Base-by-base conservation (phyloP, 2,888 invertebrate genomes). In the Dolichomitus sp. region DNA sequence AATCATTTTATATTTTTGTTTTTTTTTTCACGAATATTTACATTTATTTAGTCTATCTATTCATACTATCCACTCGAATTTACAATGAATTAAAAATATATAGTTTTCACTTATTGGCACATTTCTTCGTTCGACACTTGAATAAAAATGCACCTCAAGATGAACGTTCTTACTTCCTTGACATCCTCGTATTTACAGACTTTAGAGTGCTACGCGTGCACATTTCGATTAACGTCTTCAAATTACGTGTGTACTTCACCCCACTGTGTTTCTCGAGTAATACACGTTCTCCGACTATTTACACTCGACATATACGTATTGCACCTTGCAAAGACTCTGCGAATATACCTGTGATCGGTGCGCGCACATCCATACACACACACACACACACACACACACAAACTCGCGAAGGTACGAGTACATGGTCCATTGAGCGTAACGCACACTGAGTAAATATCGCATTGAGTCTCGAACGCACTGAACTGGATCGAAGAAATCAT, bases 271-370 rank as follows among this genome's bases (percentile, higher is more conserved):
- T 76, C 70, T 78, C 79, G 78, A 77, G 73, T 80, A 76, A 81
- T 42, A 61, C 83, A 82, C 84, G 84, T 85, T 80, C 81, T 77
- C 74, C 77, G 61, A 83, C 87, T 90, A 90, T 90, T 86, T 88
- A 88, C 89, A 89, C 87, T 85, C 85, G 75, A 85, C 87, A 87
- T 85, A 80, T 84, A 80, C 76, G 83, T 87, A 87, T 86, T 87
- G 87, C 85, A 88, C 86, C 83, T 77, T 82, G 84, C 83, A 84
- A 72, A 70, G 81, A 72, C 79, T 68, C 61, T 81, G 48, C 69
- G 48, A 61, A 76, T 73, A 68, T 61, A 69, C 45, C 52, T 19
- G 52, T 27, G 54, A 85, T 74, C 14, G 33, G 30, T 12, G 30
- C 30, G 72, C 81, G 75, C 79, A 73, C 76, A 68, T 80, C 48